A percentile compares a stretch with the other conserved stretches of the same genome.
Conservation (phyloP, 2,888 invertebrate species). For the Selenia dentaria region DNA sequence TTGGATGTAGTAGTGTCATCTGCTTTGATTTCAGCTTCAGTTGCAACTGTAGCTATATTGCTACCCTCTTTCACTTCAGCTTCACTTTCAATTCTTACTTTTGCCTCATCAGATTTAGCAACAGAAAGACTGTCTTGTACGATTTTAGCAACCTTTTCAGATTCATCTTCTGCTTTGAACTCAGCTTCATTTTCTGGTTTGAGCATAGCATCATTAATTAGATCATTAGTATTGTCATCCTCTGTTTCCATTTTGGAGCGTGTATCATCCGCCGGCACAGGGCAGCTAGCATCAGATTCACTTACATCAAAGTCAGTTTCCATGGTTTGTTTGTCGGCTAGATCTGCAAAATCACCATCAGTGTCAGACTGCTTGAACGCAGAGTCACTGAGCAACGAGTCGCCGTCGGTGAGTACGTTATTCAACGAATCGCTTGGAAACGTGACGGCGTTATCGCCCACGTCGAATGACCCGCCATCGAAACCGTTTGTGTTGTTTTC, state of each 20-base stretch:
- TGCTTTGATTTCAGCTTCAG: background rate
- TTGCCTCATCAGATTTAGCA: too few species aligned
- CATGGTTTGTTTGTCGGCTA: constrained; percentile 40
- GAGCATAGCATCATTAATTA: constrained; percentile 20
- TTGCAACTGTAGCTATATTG: too few species aligned
- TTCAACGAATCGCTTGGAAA: constrained; percentile 71
- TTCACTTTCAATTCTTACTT: too few species aligned
- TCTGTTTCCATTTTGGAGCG: constrained; percentile 32
- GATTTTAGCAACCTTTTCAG: background rate
- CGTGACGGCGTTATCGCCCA: constrained; percentile 75
- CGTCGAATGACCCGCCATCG: constrained; percentile 69
- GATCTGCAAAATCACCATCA: constrained; percentile 60
- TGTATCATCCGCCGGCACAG: constrained; percentile 37
- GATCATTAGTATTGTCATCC: constrained; percentile 36
- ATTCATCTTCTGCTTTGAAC: background rate
- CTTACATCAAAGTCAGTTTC: constrained; percentile 48
- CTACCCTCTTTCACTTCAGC: too few species aligned
- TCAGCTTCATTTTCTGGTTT: constrained; percentile 1
- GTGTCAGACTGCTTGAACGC: constrained; percentile 59
- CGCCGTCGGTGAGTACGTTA: constrained; percentile 68
- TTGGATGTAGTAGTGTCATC: too few species aligned
- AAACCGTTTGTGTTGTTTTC: constrained; percentile 69
- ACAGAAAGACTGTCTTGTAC: too few species aligned
- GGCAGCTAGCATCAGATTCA: constrained; percentile 45
- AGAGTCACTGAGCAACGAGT: constrained; percentile 65